These are phyloP conservation scores for Astyanax mexicanus DNA, from an alignment of 2,797 vertebrate species.

Conservation along the genomic window DNA sequence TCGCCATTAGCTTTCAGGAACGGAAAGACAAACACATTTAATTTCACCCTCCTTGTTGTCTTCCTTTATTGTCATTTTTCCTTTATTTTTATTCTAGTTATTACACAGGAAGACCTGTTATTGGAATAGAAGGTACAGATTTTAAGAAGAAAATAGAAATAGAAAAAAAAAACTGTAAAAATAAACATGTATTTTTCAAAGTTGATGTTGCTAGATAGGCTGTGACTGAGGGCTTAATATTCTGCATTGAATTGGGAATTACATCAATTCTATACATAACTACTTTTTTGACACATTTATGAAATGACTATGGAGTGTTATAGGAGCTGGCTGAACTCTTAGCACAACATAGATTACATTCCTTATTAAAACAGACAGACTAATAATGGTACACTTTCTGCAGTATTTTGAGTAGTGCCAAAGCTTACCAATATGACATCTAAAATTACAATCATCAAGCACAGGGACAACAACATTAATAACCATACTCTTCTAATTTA, in stretches of 20 bases:
- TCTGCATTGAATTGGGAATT: too few relatives aligned
- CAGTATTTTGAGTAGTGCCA: background rate
- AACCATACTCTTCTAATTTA: slow-evolving; percentile 9
- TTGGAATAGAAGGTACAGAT: background rate
- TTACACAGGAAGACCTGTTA: background rate
- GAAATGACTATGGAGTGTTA: background rate
- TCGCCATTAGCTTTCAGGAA: too few relatives aligned
- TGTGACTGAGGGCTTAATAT: background rate
- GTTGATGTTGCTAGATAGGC: background rate
- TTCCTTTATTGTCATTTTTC: too few relatives aligned
- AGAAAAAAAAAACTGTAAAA: background rate
- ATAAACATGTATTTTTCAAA: background rate
- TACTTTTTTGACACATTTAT: too few relatives aligned
- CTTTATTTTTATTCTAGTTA: background rate
- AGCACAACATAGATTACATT: slow-evolving; percentile 19
- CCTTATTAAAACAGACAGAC: background rate
- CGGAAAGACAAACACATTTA: too few relatives aligned
- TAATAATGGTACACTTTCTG: background rate
- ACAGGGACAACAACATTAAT: background rate
- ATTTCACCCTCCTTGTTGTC: too few relatives aligned
- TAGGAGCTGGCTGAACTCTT: background rate
- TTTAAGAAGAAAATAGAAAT: background rate
- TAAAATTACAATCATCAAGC: slow-evolving; percentile 1
- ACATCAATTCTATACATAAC: too few relatives aligned
- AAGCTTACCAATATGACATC: slow-evolving; percentile 1